Evolutionary conservation across 1,140 invertebrate species (phyloP), one percentile per base, ranked within the genome.

Genomic region (Oryctes rhinoceros): DNA sequence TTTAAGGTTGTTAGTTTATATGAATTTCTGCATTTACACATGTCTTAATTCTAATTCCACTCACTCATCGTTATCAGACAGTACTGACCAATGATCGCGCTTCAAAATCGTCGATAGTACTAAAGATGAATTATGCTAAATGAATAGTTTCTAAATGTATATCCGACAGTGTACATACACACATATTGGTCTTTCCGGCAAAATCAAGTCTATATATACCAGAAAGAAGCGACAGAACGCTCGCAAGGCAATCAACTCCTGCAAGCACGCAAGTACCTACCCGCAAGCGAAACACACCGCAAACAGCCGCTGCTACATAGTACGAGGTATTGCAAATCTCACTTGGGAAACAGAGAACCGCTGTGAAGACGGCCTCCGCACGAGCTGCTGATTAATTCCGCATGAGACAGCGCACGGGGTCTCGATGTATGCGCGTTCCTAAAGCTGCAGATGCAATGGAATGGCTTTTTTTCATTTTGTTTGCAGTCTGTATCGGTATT

Each of bases 221-320:
- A 44, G 39, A 44, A 44, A 44, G 39, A 10, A 44, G 39, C 39
- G 39, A 59, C 15, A 71, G 20, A 71, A 71, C 24, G 9, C 65
- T 71, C 35, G 65, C 65, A 24, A 24, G 15, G 24, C 18, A 71
- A 71, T 71, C 65, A 24, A 71, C 65, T 71, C 20, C 65, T 71
- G 65, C 20, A 71, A 71, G 24, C 65, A 71, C 65, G 65, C 65
- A 71, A 71, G 24, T 37, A 71, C 65, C 65, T 71, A 20, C 18
- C 65, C 65, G 65, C 7, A 37, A 71, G 24, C 65, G 24, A 71
- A 24, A 24, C 20, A 37, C 65, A 71, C 65, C 65, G 24, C 20
- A 71, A 71, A 71, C 65, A 71, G 35, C 65, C 20, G 65, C 20
- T 71, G 35, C 65, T 71, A 71, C 65, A 71, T 71, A 71, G 65